Conservation (phyloP, 1,140 invertebrate genomes). For the Steinernema khuongi region DNA sequence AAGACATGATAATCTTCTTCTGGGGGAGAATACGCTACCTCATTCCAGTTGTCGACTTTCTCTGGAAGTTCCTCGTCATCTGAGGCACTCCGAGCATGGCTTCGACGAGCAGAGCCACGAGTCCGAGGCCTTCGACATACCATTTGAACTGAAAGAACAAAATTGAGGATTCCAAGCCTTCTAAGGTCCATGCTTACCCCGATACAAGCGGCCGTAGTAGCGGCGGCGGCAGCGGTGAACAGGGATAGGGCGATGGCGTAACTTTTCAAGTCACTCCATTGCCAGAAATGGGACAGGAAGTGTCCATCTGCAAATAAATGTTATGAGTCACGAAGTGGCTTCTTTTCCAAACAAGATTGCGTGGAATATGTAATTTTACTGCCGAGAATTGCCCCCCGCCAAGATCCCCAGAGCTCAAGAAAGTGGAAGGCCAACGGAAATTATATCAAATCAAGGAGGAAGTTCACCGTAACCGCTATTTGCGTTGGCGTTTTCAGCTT, state of each 20-base stretch:
- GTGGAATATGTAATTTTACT: too few relatives aligned
- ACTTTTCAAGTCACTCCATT: conserved; percentile 95
- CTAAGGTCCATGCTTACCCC: conserved; percentile 62
- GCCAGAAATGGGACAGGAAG: conserved; percentile 78
- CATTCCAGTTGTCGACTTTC: conserved; percentile 90
- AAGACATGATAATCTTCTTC: conserved; percentile 36
- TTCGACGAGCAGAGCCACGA: conserved; percentile 88
- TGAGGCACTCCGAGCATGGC: conserved; percentile 91
- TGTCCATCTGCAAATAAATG: conserved; percentile 50
- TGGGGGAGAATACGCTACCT: conserved; percentile 67
- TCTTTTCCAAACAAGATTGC: too few relatives aligned
- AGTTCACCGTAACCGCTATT: too few relatives aligned
- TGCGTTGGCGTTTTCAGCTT: too few relatives aligned
- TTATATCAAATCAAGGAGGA: too few relatives aligned
- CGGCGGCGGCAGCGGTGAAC: conserved; percentile 74
- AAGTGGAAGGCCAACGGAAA: too few relatives aligned
- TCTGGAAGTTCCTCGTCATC: conserved; percentile 77
- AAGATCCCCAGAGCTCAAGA: too few relatives aligned
- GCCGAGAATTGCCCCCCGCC: too few relatives aligned
- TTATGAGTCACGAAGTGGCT: too few relatives aligned
- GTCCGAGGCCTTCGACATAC: conserved; percentile 82
- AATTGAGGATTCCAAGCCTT: conserved; percentile 35
- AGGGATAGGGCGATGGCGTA: conserved; percentile 85
- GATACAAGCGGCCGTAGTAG: conserved; percentile 80
- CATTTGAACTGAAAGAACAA: conserved; percentile 60